A percentile compares a stretch with the other conserved stretches of the same genome.
Conservation (phyloP, 2,113 vertebrate species). For the Corydoras sp. region DNA sequence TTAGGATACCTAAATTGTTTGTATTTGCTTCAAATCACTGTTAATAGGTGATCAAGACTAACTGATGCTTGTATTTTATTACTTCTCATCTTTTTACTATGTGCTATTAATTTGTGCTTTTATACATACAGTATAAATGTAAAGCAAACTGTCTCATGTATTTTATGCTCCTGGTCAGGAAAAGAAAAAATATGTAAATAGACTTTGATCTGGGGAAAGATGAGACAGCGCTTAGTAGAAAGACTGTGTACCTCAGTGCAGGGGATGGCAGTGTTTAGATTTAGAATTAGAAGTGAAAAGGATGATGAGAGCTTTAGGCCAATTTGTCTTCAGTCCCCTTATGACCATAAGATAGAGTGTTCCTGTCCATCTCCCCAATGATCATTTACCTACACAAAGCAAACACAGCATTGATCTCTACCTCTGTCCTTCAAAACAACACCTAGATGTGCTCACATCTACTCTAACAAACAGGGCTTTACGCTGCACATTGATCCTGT, state of each 20-base stretch:
- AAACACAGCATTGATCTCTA: conserved; percentile 56
- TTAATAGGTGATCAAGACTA: too few relatives aligned
- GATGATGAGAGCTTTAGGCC: conserved; percentile 48
- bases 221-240: neutral
- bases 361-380: conserved; percentile 50
- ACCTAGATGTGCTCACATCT: conserved; percentile 37
- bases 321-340: conserved; percentile 57
- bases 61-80: neutral
- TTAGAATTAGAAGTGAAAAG: conserved; percentile 41
- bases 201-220: neutral
- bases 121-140: neutral
- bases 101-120: too few relatives aligned
- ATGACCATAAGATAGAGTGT: conserved; percentile 56
- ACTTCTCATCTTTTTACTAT: too few relatives aligned
- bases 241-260: neutral
- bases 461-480: conserved; percentile 39
- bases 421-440: conserved; percentile 43
- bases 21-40: neutral
- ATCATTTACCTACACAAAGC: conserved; percentile 67
- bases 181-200: conserved; percentile 1
- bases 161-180: neutral
- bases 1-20: too few relatives aligned
- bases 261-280: conserved; percentile 32
- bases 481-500: conserved; percentile 51
- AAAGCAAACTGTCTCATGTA: neutral